Percentiles rank a stretch among this genome's conserved stretches.
These are phyloP conservation scores for Trididemnum miniatum DNA, from an alignment of 23 tunicate species.

Conservation along the genomic window DNA sequence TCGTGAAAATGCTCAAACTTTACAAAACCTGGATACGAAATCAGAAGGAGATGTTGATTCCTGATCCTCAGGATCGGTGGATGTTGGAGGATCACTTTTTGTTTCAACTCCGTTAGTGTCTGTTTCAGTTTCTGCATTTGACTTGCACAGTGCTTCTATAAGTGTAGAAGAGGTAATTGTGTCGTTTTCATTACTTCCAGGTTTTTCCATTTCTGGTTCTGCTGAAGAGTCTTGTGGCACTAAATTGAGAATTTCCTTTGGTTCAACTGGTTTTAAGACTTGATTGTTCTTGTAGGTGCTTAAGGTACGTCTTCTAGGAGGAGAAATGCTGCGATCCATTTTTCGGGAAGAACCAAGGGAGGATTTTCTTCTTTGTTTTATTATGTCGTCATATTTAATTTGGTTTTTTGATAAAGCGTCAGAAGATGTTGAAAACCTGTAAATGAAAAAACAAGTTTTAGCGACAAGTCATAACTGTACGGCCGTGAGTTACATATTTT, in stretches of 20 bases:
- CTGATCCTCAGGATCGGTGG: background rate
- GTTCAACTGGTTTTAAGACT: background rate
- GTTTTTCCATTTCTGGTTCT: background rate
- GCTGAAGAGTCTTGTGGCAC: background rate
- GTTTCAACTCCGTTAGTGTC: too few species aligned
- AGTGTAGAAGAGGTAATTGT: background rate
- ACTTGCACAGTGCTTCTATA: background rate
- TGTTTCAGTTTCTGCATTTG: too few species aligned
- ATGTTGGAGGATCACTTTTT: background rate
- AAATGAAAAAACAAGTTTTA: too few species aligned
- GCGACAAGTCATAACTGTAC: too few species aligned
- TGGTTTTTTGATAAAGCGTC: background rate
- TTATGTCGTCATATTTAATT: slow-evolving; percentile 17
- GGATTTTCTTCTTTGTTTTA: slow-evolving; percentile 2
- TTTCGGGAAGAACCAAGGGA: background rate
- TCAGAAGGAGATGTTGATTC: background rate
- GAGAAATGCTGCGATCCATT: background rate
- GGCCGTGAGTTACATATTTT: too few species aligned
- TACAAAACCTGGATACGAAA: slow-evolving; percentile 13
- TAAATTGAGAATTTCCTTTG: background rate
- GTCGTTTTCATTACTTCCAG: background rate
- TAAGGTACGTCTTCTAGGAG: background rate
- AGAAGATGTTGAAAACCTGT: background rate
- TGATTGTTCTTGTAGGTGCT: background rate
- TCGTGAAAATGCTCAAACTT: slow-evolving; percentile 2